A percentile compares a stretch with the other conserved stretches of the same genome.
phyloP scores from a whole-genome alignment of 2,797 vertebrate genomes.

The Masticophis lateralis region DNA sequence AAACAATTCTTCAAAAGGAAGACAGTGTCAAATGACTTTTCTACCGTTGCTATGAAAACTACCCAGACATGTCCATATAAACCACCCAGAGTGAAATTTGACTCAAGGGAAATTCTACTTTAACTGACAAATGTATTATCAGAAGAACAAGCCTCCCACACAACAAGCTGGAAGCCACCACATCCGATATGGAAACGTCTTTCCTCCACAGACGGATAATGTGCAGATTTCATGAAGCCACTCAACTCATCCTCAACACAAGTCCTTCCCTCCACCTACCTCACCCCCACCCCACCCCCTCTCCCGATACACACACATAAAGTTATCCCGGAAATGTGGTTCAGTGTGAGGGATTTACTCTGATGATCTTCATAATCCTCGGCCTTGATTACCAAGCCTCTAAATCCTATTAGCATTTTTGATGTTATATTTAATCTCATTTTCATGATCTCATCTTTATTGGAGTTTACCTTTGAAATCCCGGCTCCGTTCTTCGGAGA shows the following conservation, averaged over 20 bases:
- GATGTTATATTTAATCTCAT: conserved; percentile 69
- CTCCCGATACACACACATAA: neutral
- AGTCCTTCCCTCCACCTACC: neutral
- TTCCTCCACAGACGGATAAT: neutral
- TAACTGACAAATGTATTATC: neutral
- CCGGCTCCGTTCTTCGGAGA: neutral
- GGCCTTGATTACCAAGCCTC: conserved; percentile 50
- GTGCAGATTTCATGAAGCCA: neutral
- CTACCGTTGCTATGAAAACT: neutral
- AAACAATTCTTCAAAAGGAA: neutral
- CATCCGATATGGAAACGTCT: neutral
- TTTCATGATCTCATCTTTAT: conserved; percentile 61
- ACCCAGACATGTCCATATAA: neutral
- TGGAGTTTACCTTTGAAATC: conserved; percentile 65
- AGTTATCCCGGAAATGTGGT: conserved; percentile 44
- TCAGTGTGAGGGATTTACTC: conserved; percentile 61
- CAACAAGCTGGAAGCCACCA: neutral
- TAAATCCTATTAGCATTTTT: conserved; percentile 70
- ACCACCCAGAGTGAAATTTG: neutral
- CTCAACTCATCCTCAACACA: too few species aligned
- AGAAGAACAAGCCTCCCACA: neutral
- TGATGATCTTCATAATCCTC: conserved; percentile 59
- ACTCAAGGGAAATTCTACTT: neutral
- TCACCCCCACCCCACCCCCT: too few species aligned
- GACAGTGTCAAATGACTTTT: neutral